Evolutionary conservation across 2,888 invertebrate species (phyloP), one percentile per base, ranked within the genome.

Genomic region (Sphaerolaimus hirsutus): DNA sequence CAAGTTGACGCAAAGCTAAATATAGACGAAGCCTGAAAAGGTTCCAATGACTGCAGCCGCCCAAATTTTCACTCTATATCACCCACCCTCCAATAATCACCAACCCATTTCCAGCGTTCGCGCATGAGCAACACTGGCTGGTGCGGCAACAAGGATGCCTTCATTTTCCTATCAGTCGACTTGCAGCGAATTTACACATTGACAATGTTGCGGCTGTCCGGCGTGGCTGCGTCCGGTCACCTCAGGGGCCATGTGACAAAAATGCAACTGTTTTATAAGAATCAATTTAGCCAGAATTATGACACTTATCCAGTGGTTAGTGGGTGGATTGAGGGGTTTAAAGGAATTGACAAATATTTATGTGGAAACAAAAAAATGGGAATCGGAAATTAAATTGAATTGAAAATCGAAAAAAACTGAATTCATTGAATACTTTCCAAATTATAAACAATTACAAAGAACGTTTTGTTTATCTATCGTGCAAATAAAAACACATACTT

Each of bases 241-340:
- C 49, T 62, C 21, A 50, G 55, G n/a, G 89, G 89, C 43, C 75
- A 89, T 50, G 89, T 89, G 2, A 89, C 87, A 0, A 87, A 89
- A 71, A 83, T 91, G 50, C 74, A 89, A 54, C 84, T 91, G 68
- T 91, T 91, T 72, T 89, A 89, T 66, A 91, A 91, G 65, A 81
- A 83, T 69, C 76, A 81, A 23, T 86, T 84, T 66, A 77, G 73
- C 56, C 87, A 87, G 61, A 87, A 87, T 62, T 89, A 86, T 61
- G 86, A 89, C 2, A 86, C 89, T 1, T 89, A 89, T 61, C 89
- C 86, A 72, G 87, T 89, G 32, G 62, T 60, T 47, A 56, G 57
- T 51, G 37, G 17, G 32, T 32, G 32, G 17, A 32, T 32, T 32
- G 32, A 17, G 10, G 10, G 32, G 10, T 32, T 32, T 32, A 32